A percentile compares a stretch with the other conserved stretches of the same genome.
Evolutionary conservation across 2,888 invertebrate genomes (phyloP).

Genomic region (Hecatera dysodea): DNA sequence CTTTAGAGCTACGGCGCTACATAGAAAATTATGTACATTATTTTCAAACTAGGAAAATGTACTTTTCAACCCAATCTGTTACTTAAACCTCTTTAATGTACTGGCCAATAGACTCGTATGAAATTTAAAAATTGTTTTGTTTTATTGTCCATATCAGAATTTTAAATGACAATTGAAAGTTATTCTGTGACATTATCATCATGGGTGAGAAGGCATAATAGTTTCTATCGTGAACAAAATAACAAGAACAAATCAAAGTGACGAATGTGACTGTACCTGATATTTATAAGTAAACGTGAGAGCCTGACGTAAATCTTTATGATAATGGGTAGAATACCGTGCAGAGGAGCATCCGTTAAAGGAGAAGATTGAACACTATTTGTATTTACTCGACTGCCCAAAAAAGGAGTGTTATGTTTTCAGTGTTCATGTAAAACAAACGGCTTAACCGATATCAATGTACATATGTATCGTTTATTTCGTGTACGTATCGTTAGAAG

Average conservation of each 20-base stretch:
- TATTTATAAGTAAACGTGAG: constrained; percentile 69
- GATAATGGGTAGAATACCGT: constrained; percentile 22
- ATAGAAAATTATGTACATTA: not conserved
- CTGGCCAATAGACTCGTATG: too few species aligned
- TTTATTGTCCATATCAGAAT: not conserved
- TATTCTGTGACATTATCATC: not conserved
- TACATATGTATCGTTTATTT: too few species aligned
- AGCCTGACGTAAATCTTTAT: constrained; percentile 59
- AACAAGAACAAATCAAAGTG: not conserved
- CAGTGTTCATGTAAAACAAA: too few species aligned
- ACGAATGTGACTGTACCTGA: constrained; percentile 9
- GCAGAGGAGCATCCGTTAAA: too few species aligned
- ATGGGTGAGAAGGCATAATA: not conserved
- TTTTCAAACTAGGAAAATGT: too few species aligned
- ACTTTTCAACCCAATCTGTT: too few species aligned
- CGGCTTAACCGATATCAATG: too few species aligned
- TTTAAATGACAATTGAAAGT: not conserved
- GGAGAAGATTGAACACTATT: too few species aligned
- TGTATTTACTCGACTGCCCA: too few species aligned
- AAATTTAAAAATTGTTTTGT: not conserved
- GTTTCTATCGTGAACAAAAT: not conserved
- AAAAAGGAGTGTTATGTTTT: too few species aligned
- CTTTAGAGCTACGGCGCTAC: not conserved
- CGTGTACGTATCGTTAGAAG: too few species aligned
- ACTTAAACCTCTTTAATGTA: too few species aligned